These are phyloP conservation scores for Actias luna DNA, from an alignment of 2,888 invertebrate species.

Conservation along the genomic window DNA sequence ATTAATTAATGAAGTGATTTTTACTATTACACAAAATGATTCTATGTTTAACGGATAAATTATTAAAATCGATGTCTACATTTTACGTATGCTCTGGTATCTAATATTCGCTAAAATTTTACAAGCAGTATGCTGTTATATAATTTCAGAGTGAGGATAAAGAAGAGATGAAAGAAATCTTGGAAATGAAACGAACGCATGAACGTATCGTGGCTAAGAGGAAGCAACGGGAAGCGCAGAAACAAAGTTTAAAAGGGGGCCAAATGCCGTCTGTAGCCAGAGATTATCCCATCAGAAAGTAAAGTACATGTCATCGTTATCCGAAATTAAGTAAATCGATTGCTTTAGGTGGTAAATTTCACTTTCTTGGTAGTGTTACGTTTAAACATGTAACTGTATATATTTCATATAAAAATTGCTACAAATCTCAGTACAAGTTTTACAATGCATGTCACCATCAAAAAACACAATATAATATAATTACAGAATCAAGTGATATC, in stretches of 20 bases:
- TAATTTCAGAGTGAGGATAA: slow-evolving; percentile 91
- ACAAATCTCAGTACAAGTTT: too few relatives aligned
- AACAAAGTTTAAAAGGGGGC: slow-evolving; percentile 47
- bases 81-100: too few relatives aligned
- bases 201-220: slow-evolving; percentile 89
- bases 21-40: too few relatives aligned
- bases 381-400: too few relatives aligned
- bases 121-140: neutral
- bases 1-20: too few relatives aligned
- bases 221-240: slow-evolving; percentile 55
- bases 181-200: slow-evolving; percentile 94
- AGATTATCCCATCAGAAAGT: slow-evolving; percentile 63
- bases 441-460: too few relatives aligned
- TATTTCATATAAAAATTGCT: too few relatives aligned
- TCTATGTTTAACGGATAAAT: too few relatives aligned
- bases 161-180: slow-evolving; percentile 95
- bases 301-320: slow-evolving; percentile 20
- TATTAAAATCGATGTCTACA: too few relatives aligned
- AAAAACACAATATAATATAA: too few relatives aligned
- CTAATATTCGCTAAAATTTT: too few relatives aligned
- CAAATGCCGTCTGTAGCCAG: slow-evolving; percentile 40
- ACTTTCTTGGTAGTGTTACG: neutral
- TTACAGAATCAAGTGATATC: too few relatives aligned
- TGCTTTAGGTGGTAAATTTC: neutral
- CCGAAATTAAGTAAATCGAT: neutral